Base-by-base conservation (phyloP, 2,888 invertebrate species). In the Neoitamus cyanurus region DNA sequence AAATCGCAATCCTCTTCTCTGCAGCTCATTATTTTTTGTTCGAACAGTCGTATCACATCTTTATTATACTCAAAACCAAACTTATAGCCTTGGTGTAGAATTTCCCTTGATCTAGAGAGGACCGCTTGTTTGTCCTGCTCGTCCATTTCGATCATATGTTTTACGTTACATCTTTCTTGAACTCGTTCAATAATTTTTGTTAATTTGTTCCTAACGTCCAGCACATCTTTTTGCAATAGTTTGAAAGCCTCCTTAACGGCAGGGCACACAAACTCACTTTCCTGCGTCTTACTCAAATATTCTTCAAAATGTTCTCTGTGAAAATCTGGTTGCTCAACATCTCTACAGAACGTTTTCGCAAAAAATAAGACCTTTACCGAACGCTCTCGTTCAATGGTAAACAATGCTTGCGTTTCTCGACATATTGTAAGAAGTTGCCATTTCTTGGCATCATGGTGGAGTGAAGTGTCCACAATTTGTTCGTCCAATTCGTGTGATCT, bases 1-100 rank as follows among this genome's bases (percentile, higher is more conserved):
- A 89, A 89, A 42, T 91, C 90, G 84, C 90, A 90, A 2, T 89
- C 87, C 6, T 88, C 88, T 70, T 88, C 93, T 89, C 88, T 90
- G 9, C 89, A 89, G 9, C 87, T 88, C 89, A 90, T 90, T 4
- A 93, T 92, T 25, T 90, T 89, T 83, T 90, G 91, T 86, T 91
- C 91, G 84, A 93, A 92, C 77, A 94, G 89, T 0, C 93, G 91
- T 13, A 92, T 92, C 3, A 93, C 91, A 87, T 93, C 93, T 86
- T 93, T 93, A 88, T 93, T 92, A 78, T 91, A 91, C 88, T 98
- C 98, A 90, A 98, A 98, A 11, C 97, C 97, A 89, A 97, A 96
- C 90, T 96, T 95, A 91, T 95, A 98, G 83, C 96, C 96, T 90
- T 97, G 97, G 91, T 97, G 95, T 86, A 98, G 91, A 78, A 96